Percentiles rank a stretch among this genome's conserved stretches.
These are phyloP conservation scores for Sylvilagus floridanus DNA, from an alignment of 2,797 vertebrate genomes.

Conservation along the genomic window DNA sequence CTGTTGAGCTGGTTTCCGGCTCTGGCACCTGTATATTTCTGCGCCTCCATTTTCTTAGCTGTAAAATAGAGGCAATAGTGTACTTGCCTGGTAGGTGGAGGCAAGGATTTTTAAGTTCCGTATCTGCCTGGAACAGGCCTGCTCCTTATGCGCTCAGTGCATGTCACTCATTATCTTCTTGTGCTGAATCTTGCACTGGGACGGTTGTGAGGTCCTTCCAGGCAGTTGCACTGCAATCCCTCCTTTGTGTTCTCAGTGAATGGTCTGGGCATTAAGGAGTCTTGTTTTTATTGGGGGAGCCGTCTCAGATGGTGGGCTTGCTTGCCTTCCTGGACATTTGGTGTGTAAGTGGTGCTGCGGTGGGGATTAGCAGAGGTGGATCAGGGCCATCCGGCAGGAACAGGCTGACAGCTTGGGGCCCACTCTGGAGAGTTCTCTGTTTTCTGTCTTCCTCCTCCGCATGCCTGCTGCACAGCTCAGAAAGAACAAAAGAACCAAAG, in stretches of 20 bases:
- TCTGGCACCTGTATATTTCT: not conserved
- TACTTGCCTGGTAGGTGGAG: not conserved
- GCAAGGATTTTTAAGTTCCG: not conserved
- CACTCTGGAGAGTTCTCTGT: conserved; percentile 67
- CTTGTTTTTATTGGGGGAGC: conserved; percentile 42
- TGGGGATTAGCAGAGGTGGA: not conserved
- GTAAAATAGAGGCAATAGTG: not conserved
- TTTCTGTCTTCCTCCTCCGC: conserved; percentile 65
- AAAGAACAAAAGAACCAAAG: conserved; percentile 56
- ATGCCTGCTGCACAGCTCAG: conserved; percentile 67
- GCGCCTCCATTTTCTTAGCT: not conserved
- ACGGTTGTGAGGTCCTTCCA: not conserved
- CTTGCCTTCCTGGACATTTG: conserved; percentile 4
- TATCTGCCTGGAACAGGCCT: too few relatives aligned
- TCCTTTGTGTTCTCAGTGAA: conserved; percentile 24
- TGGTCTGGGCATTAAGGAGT: not conserved
- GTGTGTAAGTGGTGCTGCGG: not conserved
- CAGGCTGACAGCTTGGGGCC: conserved; percentile 69
- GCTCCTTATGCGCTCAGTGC: accelerated
- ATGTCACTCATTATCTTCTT: not conserved
- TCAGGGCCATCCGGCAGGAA: conserved; percentile 39
- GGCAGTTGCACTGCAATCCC: not conserved
- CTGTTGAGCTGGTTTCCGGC: not conserved
- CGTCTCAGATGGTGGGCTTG: not conserved
- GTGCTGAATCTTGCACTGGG: not conserved